phyloP scores from a whole-genome alignment of 2,888 invertebrate species.

The Caenorhabditis afra region DNA sequence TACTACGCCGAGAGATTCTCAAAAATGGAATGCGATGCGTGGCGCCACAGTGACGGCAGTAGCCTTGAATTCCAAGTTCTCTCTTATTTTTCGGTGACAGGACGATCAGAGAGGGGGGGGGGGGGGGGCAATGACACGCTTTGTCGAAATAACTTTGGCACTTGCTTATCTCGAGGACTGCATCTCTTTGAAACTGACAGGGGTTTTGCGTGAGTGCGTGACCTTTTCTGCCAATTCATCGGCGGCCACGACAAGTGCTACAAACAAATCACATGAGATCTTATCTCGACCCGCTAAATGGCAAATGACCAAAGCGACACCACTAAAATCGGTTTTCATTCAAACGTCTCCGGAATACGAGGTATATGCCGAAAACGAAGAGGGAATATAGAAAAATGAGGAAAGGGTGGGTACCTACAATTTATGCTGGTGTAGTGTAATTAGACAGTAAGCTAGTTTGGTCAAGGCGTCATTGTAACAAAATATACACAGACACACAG shows the following conservation, averaged over 20 bases:
- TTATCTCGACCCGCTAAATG: slow-evolving; percentile 10
- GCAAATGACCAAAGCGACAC: slow-evolving; percentile 19
- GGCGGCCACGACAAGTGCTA: slow-evolving; percentile 22
- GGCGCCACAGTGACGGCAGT: slow-evolving; percentile 4
- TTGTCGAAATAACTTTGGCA: slow-evolving; percentile 36
- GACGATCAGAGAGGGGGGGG: no score
- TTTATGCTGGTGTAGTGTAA: slow-evolving; percentile 25
- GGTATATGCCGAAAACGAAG: neutral
- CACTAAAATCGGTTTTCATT: no score
- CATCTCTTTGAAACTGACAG: neutral
- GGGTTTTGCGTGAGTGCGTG: neutral
- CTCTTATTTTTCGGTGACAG: slow-evolving; percentile 17
- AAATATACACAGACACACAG: slow-evolving; percentile 5
- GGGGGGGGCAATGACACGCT: slow-evolving; percentile 36
- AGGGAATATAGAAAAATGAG: neutral
- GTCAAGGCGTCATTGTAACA: neutral
- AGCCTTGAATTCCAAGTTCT: slow-evolving; percentile 48
- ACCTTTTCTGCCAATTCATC: slow-evolving; percentile 24
- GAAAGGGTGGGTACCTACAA: neutral
- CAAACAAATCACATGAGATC: slow-evolving; percentile 47
- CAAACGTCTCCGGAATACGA: no score
- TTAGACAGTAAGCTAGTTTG: slow-evolving; percentile 44
- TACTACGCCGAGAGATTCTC: no score
- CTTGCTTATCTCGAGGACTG: slow-evolving; percentile 9
- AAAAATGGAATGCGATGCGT: slow-evolving; percentile 16